phyloP scores from a whole-genome alignment of 2,113 vertebrate genomes.

The Heterocephalus glaber region DNA sequence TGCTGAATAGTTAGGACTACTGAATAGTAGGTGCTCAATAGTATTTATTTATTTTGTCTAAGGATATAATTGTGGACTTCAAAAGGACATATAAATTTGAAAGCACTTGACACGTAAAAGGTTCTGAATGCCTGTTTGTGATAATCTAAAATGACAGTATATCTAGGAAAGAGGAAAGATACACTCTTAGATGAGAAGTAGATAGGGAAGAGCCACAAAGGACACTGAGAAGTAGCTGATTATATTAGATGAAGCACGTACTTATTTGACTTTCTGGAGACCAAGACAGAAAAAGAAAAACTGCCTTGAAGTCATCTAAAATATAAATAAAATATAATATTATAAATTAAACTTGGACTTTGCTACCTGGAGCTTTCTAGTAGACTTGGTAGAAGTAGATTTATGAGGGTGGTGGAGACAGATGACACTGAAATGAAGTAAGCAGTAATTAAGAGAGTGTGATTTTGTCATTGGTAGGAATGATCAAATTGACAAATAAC shows the following conservation, averaged over 20 bases:
- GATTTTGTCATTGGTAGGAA: background rate
- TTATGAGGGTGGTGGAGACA: background rate
- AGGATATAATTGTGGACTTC: background rate
- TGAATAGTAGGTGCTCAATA: background rate
- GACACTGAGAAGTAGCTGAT: background rate
- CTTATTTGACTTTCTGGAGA: slow-evolving; percentile 14
- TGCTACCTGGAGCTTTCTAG: background rate
- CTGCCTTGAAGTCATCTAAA: background rate
- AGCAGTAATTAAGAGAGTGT: background rate
- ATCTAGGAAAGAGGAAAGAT: background rate
- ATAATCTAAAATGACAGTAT: background rate
- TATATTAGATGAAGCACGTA: background rate
- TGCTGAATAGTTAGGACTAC: background rate
- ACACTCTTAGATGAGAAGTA: background rate
- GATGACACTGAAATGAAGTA: background rate
- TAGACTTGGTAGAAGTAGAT: background rate
- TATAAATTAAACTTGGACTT: background rate
- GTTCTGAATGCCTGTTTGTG: background rate
- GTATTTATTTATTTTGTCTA: background rate
- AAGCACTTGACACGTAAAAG: background rate
- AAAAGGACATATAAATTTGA: background rate
- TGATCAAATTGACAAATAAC: background rate
- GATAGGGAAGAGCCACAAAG: background rate
- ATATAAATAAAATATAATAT: background rate
- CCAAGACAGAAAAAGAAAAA: background rate